Evolutionary conservation across 1,140 invertebrate species (phyloP).

Genomic region (Drosophila sp.): DNA sequence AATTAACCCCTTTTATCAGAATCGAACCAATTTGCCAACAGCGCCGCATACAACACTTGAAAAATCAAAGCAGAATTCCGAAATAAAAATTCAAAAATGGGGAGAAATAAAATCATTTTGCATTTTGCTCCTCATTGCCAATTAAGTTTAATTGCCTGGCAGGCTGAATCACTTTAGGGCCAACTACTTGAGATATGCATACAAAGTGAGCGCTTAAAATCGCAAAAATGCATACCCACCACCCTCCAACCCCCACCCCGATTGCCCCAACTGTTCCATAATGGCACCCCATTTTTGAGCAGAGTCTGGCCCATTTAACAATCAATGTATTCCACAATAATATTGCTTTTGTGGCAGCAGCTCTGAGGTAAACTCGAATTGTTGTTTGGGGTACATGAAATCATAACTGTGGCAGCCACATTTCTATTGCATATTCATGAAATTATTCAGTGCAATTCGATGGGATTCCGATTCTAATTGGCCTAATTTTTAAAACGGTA

Average conservation of each 20-base stretch:
- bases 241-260: too few species aligned
- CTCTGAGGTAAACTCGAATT: constrained; percentile 1
- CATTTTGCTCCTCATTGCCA: constrained; percentile 67
- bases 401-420: constrained; percentile 49
- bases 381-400: constrained; percentile 21
- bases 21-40: constrained; percentile 45
- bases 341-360: constrained; percentile 55
- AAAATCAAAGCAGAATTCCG: constrained; percentile 55
- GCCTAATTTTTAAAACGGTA: constrained; percentile 53
- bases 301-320: constrained; percentile 65
- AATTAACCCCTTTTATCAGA: constrained; percentile 51
- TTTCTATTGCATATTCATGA: constrained; percentile 72
- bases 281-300: not conserved
- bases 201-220: constrained; percentile 64
- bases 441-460: constrained; percentile 54
- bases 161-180: constrained; percentile 44
- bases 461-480: constrained; percentile 66
- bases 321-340: constrained; percentile 79
- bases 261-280: too few species aligned
- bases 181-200: constrained; percentile 77
- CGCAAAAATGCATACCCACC: constrained; percentile 43
- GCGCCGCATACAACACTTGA: constrained; percentile 24
- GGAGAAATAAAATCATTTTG: constrained; percentile 39
- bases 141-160: constrained; percentile 78
- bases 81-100: constrained; percentile 12